Evolutionary conservation across 2,888 invertebrate genomes (phyloP).

Genomic region (Colostygia pectinataria): DNA sequence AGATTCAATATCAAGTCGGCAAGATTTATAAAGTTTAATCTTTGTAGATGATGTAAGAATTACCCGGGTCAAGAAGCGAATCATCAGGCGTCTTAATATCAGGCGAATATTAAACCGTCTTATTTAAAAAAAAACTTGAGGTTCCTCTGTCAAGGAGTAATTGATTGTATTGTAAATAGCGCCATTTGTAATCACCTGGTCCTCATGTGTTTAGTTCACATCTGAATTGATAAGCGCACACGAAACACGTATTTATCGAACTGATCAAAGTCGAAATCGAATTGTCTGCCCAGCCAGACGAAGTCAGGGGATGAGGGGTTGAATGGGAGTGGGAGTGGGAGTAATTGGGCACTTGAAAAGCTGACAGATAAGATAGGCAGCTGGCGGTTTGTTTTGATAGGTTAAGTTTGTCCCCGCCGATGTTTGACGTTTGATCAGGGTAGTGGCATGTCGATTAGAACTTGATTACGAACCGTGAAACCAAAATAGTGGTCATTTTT

Average conservation of each 20-base stretch:
- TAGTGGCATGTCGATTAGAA: conserved; percentile 11
- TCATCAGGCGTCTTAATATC: too few relatives aligned
- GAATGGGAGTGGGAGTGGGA: conserved; percentile 8
- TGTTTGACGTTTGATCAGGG: conserved; percentile 18
- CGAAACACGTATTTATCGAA: conserved; percentile 1
- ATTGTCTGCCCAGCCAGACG: conserved; percentile 4
- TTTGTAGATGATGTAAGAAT: too few relatives aligned
- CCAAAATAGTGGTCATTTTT: too few relatives aligned
- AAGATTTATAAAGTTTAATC: too few relatives aligned
- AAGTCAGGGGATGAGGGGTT: background rate
- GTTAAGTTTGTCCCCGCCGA: conserved; percentile 11
- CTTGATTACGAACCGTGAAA: background rate
- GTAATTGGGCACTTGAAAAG: conserved; percentile 22
- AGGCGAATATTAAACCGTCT: too few relatives aligned
- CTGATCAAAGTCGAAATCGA: conserved; percentile 10
- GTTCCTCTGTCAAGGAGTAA: too few relatives aligned
- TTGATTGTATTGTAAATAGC: too few relatives aligned
- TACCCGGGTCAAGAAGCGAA: too few relatives aligned
- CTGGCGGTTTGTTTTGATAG: conserved; percentile 20
- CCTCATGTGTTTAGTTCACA: background rate
- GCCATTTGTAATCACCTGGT: too few relatives aligned
- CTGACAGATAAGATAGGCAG: conserved; percentile 20
- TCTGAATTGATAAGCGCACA: background rate
- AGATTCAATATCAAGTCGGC: too few relatives aligned
- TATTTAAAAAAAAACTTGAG: too few relatives aligned